A percentile compares a stretch with the other conserved stretches of the same genome.
Conservation (phyloP, 2,113 vertebrate genomes). For the Hydropotes inermis region DNA sequence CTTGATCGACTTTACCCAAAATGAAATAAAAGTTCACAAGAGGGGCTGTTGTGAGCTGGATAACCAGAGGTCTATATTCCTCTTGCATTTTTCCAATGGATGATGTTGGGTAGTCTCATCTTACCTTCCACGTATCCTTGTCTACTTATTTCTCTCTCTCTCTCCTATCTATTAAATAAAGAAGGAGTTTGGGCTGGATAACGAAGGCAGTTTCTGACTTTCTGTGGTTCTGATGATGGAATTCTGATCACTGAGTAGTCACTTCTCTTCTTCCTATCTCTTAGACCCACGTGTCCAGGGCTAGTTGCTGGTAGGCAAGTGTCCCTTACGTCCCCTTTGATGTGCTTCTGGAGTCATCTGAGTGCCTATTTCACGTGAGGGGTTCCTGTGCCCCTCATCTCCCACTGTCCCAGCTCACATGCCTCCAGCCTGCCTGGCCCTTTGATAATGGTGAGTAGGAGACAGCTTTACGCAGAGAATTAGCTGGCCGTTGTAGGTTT, state of each 20-base stretch:
- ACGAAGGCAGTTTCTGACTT: background rate
- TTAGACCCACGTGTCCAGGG: rapidly evolving
- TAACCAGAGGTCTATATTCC: background rate
- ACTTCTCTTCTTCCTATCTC: background rate
- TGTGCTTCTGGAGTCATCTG: background rate
- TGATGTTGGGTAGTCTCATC: background rate
- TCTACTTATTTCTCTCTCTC: background rate
- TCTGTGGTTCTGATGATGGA: background rate
- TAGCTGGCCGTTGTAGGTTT: background rate
- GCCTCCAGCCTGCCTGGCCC: background rate
- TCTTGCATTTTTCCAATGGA: background rate
- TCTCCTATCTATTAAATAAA: background rate
- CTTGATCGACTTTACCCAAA: background rate
- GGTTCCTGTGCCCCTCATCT: background rate
- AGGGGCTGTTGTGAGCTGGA: background rate
- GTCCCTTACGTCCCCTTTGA: background rate
- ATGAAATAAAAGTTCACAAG: background rate
- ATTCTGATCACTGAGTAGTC: background rate
- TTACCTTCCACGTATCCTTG: background rate
- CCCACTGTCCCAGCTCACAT: background rate
- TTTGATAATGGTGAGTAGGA: background rate
- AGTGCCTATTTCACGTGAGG: rapidly evolving
- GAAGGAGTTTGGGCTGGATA: too few species aligned
- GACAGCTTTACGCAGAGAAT: background rate
- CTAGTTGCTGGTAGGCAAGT: too few species aligned